These are phyloP conservation scores for Catagonus wagneri DNA, from an alignment of 2,113 vertebrate species.

Conservation along the genomic window DNA sequence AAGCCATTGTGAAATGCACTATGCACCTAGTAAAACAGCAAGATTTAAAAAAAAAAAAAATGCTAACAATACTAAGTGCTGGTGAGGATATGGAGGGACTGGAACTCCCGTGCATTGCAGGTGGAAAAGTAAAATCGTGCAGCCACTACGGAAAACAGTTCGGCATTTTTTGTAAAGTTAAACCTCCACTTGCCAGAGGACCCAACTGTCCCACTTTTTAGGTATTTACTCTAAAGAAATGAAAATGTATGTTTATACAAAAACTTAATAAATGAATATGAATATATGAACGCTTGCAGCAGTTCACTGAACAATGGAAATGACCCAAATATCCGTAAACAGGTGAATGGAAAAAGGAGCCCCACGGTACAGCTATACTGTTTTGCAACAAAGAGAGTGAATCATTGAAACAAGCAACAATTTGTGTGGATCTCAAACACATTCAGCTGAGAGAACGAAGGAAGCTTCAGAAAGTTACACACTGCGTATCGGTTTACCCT, in stretches of 20 bases:
- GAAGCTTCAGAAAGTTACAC: not conserved
- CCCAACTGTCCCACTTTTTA: not conserved
- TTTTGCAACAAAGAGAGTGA: not conserved
- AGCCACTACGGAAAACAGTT: not conserved
- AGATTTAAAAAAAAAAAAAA: not conserved
- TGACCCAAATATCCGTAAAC: not conserved
- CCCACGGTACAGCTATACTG: not conserved
- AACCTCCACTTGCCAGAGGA: not conserved
- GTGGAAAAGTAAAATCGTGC: not conserved
- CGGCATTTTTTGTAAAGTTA: not conserved
- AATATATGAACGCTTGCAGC: not conserved
- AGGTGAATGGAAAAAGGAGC: not conserved
- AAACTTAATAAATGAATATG: no score
- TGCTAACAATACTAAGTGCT: no score
- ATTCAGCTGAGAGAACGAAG: not conserved
- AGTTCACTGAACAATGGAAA: not conserved
- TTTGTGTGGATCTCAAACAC: not conserved
- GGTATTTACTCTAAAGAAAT: not conserved
- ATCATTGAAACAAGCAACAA: accelerated
- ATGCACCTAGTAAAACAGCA: not conserved
- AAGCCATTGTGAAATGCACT: not conserved
- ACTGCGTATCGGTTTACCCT: no score
- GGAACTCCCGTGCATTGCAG: not conserved
- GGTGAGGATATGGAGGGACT: not conserved
- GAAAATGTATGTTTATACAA: not conserved